Conservation (phyloP, 2,888 invertebrate genomes). For the Pegoplata infirma region DNA sequence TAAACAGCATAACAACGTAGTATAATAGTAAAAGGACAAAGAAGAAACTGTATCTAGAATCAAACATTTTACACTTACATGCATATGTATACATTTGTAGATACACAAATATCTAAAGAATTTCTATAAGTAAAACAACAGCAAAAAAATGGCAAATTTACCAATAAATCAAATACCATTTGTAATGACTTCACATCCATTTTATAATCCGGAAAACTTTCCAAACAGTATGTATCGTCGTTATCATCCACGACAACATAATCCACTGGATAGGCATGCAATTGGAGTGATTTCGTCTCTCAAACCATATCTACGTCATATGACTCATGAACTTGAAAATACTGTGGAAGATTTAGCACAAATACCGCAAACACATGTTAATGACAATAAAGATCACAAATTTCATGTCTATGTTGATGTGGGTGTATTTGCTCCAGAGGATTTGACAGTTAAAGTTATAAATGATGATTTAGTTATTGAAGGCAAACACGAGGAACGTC, state of each 20-base stretch:
- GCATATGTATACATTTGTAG: too few species aligned
- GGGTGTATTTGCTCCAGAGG: constrained; percentile 84
- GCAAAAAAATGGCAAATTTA: constrained; percentile 70
- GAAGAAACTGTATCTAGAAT: too few species aligned
- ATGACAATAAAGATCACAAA: constrained; percentile 79
- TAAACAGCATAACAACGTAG: too few species aligned
- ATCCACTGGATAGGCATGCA: constrained; percentile 71
- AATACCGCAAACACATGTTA: constrained; percentile 36
- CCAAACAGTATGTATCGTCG: constrained; percentile 73
- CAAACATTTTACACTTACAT: too few species aligned
- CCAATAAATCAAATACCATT: constrained; percentile 67
- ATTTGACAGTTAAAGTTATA: constrained; percentile 84
- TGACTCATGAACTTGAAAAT: constrained; percentile 64
- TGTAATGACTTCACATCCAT: constrained; percentile 71
- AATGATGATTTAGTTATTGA: constrained; percentile 82
- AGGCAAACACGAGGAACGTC: constrained; percentile 85
- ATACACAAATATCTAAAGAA: too few species aligned
- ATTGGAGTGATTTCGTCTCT: constrained; percentile 71
- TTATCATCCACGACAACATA: constrained; percentile 70
- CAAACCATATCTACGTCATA: constrained; percentile 70
- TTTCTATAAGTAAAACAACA: too few species aligned
- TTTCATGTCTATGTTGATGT: constrained; percentile 85
- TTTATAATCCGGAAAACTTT: constrained; percentile 73
- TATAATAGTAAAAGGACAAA: too few species aligned
- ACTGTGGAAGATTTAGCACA: too few species aligned